Conservation (phyloP, 2,113 vertebrate genomes). For the Chaenogobius annularis region DNA sequence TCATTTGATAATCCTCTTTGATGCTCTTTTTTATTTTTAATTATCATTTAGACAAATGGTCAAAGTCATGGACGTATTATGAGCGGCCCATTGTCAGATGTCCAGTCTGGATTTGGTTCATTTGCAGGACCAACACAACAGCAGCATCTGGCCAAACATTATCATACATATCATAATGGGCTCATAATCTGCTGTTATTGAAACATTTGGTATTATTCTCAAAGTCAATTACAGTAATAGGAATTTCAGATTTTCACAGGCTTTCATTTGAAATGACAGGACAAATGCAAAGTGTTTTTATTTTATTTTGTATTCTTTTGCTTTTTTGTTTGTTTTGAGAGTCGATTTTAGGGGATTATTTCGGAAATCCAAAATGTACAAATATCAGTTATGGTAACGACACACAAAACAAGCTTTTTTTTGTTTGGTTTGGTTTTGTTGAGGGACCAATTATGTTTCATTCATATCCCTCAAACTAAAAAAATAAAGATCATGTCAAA, state of each 20-base stretch:
- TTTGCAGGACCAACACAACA: slow-evolving; percentile 48
- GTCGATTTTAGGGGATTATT: neutral
- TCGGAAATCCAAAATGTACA: neutral
- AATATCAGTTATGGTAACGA: neutral
- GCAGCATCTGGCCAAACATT: slow-evolving; percentile 70
- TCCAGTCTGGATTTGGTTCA: slow-evolving; percentile 64
- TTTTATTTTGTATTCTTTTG: slow-evolving; percentile 6
- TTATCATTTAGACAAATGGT: slow-evolving; percentile 32
- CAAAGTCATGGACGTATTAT: slow-evolving; percentile 62
- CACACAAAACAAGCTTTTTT: no score
- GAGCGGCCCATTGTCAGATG: slow-evolving; percentile 66
- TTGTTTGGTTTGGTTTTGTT: no score
- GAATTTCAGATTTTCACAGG: slow-evolving; percentile 54
- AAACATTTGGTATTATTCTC: slow-evolving; percentile 70
- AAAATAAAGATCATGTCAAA: no score
- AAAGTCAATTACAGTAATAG: slow-evolving; percentile 73
- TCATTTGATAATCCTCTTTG: neutral
- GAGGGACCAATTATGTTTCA: neutral
- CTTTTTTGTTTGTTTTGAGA: no score
- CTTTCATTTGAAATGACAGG: slow-evolving; percentile 40
- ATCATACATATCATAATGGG: slow-evolving; percentile 71
- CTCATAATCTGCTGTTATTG: slow-evolving; percentile 74
- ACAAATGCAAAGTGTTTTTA: slow-evolving; percentile 14
- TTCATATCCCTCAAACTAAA: neutral
- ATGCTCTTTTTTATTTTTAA: neutral